Percentiles rank a stretch among this genome's conserved stretches.
Conservation (phyloP, 2,888 invertebrate species). For the Sphaerophoria rueppellii region DNA sequence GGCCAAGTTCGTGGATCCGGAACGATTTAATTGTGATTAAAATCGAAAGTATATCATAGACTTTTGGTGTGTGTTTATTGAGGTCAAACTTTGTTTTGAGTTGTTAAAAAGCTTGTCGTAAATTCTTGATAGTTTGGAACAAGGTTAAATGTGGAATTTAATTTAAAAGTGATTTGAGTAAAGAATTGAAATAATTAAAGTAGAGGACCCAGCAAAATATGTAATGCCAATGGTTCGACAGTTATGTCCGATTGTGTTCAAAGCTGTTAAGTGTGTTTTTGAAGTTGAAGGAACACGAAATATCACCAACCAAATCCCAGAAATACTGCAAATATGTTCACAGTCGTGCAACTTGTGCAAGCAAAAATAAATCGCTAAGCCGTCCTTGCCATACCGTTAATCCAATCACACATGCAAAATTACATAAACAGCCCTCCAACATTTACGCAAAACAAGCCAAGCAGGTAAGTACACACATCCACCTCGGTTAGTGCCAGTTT, state of each 20-base stretch:
- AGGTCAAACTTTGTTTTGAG: conserved; percentile 46
- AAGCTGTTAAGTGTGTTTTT: too few species aligned
- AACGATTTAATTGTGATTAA: conserved; percentile 48
- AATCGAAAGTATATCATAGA: conserved; percentile 23
- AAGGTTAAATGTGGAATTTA: background rate
- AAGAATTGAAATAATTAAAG: too few species aligned
- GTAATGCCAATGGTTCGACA: too few species aligned
- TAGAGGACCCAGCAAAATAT: too few species aligned
- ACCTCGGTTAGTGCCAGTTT: conserved; percentile 20
- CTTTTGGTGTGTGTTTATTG: conserved; percentile 41
- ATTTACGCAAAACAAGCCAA: conserved; percentile 21
- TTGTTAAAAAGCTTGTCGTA: conserved; percentile 3
- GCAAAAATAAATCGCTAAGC: background rate
- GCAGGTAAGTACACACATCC: background rate
- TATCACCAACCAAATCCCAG: too few species aligned
- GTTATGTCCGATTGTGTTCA: too few species aligned
- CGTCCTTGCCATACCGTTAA: conserved; percentile 9
- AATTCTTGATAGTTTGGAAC: background rate
- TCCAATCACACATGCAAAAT: background rate
- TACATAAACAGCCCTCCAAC: conserved; percentile 8
- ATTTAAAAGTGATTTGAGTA: background rate
- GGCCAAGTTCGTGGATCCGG: conserved; percentile 11
- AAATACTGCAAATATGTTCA: too few species aligned
- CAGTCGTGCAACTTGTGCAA: background rate
- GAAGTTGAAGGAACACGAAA: too few species aligned